Evolutionary conservation across 2,797 vertebrate genomes (phyloP).

Genomic region (Pipistrellus pygmaeus): DNA sequence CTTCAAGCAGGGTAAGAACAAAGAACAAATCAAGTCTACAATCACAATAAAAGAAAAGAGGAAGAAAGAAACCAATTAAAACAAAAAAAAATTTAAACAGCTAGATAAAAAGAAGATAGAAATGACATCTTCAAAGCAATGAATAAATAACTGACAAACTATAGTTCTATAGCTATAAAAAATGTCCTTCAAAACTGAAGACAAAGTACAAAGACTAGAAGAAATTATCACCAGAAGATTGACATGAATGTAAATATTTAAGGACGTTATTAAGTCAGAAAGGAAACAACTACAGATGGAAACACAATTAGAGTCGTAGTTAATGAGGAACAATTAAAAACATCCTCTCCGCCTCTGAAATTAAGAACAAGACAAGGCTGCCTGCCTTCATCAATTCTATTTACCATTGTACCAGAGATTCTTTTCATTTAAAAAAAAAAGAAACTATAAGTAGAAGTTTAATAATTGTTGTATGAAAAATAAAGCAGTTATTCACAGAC

Average conservation of each 20-base stretch:
- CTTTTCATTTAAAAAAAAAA: not conserved
- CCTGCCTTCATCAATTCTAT: not conserved
- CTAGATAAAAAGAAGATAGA: not conserved
- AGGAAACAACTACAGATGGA: slow-evolving; percentile 32
- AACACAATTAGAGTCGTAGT: slow-evolving; percentile 30
- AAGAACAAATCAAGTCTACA: not conserved
- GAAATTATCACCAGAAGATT: slow-evolving; percentile 53
- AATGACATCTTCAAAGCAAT: slow-evolving; percentile 33
- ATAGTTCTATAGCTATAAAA: not conserved
- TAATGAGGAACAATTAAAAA: slow-evolving; percentile 49
- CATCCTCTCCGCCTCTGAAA: not conserved
- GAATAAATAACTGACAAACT: slow-evolving; percentile 20
- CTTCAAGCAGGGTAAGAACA: not conserved
- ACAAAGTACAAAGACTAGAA: not conserved
- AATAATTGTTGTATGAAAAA: not conserved
- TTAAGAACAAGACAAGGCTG: not conserved
- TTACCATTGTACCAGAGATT: not conserved
- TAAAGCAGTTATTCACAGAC: not conserved
- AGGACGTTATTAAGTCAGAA: slow-evolving; percentile 31
- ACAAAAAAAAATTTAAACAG: not conserved
- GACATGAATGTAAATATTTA: slow-evolving; percentile 17
- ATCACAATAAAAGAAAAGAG: not conserved
- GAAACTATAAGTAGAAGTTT: not conserved
- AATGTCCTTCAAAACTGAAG: slow-evolving; percentile 18
- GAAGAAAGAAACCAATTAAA: not conserved